Conservation (phyloP, 2,797 vertebrate genomes). For the Sebastes cheni region DNA sequence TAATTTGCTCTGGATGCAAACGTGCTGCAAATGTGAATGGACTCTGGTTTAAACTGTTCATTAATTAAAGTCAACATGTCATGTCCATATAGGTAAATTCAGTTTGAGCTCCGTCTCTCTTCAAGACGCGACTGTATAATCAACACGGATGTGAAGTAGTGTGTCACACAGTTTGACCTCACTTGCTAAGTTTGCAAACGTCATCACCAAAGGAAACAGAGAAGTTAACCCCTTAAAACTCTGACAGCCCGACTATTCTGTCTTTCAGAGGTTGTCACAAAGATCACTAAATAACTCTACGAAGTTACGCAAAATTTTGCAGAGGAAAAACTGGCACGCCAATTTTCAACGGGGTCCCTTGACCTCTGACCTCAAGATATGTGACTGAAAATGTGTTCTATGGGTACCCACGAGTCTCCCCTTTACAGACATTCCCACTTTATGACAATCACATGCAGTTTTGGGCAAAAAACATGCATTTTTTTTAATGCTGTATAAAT, state of each 20-base stretch:
- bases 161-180: slow-evolving; percentile 41
- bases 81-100: slow-evolving; percentile 40
- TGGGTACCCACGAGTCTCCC: too few species aligned
- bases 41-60: slow-evolving; percentile 28
- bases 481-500: too few species aligned
- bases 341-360: too few species aligned
- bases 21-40: slow-evolving; percentile 38
- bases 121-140: slow-evolving; percentile 18
- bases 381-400: too few species aligned
- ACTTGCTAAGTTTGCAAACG: slow-evolving; percentile 44
- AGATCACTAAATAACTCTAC: too few species aligned
- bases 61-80: slow-evolving; percentile 59
- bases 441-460: too few species aligned
- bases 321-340: too few species aligned
- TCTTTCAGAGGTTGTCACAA: too few species aligned
- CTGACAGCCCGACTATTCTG: not conserved
- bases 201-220: slow-evolving; percentile 58
- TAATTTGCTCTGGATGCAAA: slow-evolving; percentile 39
- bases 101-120: slow-evolving; percentile 9
- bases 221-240: not conserved
- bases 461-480: too few species aligned
- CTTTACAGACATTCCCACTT: too few species aligned
- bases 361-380: rapidly evolving
- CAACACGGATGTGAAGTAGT: slow-evolving; percentile 26
- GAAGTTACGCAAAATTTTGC: too few species aligned